A percentile compares a stretch with the other conserved stretches of the same genome.
Conservation (phyloP, 2,888 invertebrate species). For the Brachyopa scutellaris region DNA sequence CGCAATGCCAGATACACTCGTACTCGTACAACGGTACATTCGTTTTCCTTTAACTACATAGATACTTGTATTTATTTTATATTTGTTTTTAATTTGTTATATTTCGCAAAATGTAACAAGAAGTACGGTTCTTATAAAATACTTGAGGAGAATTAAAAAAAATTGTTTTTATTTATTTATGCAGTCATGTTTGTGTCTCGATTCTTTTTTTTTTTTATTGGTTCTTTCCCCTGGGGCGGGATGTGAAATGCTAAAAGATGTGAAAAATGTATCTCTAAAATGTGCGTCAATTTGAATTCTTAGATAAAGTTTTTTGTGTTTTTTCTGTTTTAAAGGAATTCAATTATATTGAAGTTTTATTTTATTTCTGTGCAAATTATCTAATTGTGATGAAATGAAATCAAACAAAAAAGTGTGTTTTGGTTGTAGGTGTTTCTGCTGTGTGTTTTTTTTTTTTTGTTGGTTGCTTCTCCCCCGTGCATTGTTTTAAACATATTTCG, state of each 20-base stretch:
- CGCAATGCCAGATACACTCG: slow-evolving; percentile 67
- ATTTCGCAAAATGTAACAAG: slow-evolving; percentile 28
- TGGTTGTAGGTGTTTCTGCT: background rate
- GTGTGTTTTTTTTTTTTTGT: background rate
- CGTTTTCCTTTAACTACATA: background rate
- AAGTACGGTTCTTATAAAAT: slow-evolving; percentile 1
- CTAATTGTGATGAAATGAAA: slow-evolving; percentile 29
- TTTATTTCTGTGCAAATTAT: slow-evolving; percentile 21
- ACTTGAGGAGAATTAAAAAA: slow-evolving; percentile 37
- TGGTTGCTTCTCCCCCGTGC: too few species aligned
- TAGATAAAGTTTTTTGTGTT: background rate
- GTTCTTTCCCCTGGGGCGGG: slow-evolving; percentile 9
- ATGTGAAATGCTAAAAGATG: slow-evolving; percentile 47
- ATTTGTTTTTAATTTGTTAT: slow-evolving; percentile 52
- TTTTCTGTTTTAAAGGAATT: background rate
- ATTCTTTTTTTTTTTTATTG: slow-evolving; percentile 12
- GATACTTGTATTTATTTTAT: slow-evolving; percentile 13
- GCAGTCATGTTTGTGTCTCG: slow-evolving; percentile 23
- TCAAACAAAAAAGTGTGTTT: slow-evolving; percentile 2
- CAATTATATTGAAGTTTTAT: slow-evolving; percentile 24
- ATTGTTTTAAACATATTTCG: background rate
- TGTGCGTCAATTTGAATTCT: slow-evolving; percentile 51
- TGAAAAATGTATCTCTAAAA: slow-evolving; percentile 38
- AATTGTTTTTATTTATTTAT: slow-evolving; percentile 33
- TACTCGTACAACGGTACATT: too few species aligned